Percentiles rank a stretch among this genome's conserved stretches.
Evolutionary conservation across 2,797 vertebrate species (phyloP).

Genomic region (Myoxocephalus aenaeus): DNA sequence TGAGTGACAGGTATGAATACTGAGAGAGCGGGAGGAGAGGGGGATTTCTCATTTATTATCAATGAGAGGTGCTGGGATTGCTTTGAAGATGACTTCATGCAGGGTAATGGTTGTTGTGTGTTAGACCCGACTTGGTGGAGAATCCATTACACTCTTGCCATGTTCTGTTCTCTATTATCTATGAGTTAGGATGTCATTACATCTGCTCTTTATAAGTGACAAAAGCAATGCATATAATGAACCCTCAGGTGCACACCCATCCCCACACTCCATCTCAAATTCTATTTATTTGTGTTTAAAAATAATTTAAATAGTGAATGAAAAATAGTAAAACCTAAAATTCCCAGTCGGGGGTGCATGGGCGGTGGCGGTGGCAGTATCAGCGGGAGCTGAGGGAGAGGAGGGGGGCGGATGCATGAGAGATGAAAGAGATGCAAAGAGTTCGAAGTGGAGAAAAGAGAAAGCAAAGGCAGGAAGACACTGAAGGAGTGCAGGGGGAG

Average conservation of each 20-base stretch:
- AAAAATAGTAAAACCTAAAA: slow-evolving; percentile 21
- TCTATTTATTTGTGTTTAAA: slow-evolving; percentile 33
- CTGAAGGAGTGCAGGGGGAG: slow-evolving; percentile 31
- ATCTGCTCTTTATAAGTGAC: slow-evolving; percentile 20
- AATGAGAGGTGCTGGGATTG: slow-evolving; percentile 77
- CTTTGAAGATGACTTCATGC: slow-evolving; percentile 75
- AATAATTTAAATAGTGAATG: slow-evolving; percentile 50
- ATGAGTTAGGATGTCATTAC: slow-evolving; percentile 68
- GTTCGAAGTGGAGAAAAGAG: slow-evolving; percentile 66
- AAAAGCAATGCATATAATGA: slow-evolving; percentile 31
- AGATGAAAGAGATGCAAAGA: slow-evolving; percentile 74
- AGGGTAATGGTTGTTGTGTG: slow-evolving; percentile 50
- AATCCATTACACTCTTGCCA: slow-evolving; percentile 46
- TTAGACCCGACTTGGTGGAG: slow-evolving; percentile 42
- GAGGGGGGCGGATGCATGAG: slow-evolving; percentile 33
- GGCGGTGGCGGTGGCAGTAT: slow-evolving; percentile 18
- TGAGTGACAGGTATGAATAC: slow-evolving; percentile 78
- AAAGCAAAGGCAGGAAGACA: slow-evolving; percentile 32
- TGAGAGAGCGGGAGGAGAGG: slow-evolving; percentile 35
- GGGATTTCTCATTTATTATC: slow-evolving; percentile 78
- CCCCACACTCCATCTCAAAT: background rate
- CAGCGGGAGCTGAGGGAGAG: slow-evolving; percentile 30
- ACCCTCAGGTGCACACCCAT: background rate
- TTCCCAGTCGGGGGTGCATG: slow-evolving; percentile 54
- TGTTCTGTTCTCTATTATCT: slow-evolving; percentile 53